Percentiles rank a stretch among this genome's conserved stretches.
Conservation (phyloP, 2,113 vertebrate genomes). For the Garra rufa region DNA sequence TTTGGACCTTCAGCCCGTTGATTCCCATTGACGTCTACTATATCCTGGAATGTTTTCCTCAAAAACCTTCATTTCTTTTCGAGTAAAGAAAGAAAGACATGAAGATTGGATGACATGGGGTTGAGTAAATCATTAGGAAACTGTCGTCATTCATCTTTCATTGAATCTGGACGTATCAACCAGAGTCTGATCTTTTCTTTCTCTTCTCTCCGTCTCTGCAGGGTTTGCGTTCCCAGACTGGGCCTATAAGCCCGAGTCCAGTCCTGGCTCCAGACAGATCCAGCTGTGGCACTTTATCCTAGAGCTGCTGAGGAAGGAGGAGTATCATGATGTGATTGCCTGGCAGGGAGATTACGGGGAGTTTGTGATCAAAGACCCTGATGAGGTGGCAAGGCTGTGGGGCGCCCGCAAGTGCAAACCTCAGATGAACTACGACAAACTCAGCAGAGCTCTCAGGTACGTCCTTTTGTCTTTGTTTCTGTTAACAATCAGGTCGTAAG, state of each 20-base stretch:
- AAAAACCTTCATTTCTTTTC: too few relatives aligned
- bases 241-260: slow-evolving; percentile 91
- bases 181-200: background rate
- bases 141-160: background rate
- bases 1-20: too few relatives aligned
- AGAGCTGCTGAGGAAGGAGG: slow-evolving; percentile 87
- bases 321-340: slow-evolving; percentile 90
- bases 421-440: slow-evolving; percentile 93
- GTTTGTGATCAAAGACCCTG: slow-evolving; percentile 90
- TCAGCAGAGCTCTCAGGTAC: slow-evolving; percentile 85
- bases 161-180: background rate
- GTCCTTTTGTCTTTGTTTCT: background rate
- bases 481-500: background rate
- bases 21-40: too few relatives aligned
- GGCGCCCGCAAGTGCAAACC: slow-evolving; percentile 91
- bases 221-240: slow-evolving; percentile 90
- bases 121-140: too few relatives aligned
- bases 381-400: slow-evolving; percentile 89
- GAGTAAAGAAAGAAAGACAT: too few relatives aligned
- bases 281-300: slow-evolving; percentile 94
- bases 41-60: too few relatives aligned
- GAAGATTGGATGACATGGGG: too few relatives aligned
- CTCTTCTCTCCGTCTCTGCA: slow-evolving; percentile 54
- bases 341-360: slow-evolving; percentile 94
- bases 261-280: slow-evolving; percentile 89